These are phyloP conservation scores for Chloroclysta siterata DNA, from an alignment of 2,888 invertebrate species.

Conservation along the genomic window DNA sequence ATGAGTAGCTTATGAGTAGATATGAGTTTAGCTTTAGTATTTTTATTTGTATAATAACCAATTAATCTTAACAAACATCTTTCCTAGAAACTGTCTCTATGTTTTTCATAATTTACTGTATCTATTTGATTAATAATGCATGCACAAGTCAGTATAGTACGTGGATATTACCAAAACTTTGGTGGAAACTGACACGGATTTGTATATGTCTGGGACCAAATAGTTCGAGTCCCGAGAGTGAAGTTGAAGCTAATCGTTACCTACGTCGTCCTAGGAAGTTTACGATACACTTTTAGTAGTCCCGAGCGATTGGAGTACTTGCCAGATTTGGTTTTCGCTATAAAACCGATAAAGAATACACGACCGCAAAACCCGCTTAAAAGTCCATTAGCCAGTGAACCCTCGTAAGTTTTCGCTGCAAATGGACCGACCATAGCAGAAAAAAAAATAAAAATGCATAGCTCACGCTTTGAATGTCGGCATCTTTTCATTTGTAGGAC, in stretches of 20 bases:
- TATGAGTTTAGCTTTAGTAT: background rate
- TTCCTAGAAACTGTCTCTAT: background rate
- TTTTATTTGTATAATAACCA: background rate
- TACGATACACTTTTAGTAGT: conserved; percentile 47
- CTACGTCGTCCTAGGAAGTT: conserved; percentile 47
- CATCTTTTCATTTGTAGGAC: conserved; percentile 77
- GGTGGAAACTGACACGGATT: background rate
- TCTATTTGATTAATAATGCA: background rate
- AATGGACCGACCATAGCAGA: conserved; percentile 53
- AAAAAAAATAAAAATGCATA: conserved; percentile 75
- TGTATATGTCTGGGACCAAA: conserved; percentile 38
- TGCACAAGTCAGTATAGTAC: background rate
- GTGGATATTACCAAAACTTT: background rate
- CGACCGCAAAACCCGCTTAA: conserved; percentile 52
- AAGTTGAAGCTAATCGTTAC: conserved; percentile 63
- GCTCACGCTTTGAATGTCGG: conserved; percentile 66
- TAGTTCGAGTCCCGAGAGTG: conserved; percentile 54
- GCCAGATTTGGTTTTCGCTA: conserved; percentile 30
- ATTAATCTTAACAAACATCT: background rate
- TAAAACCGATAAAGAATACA: conserved; percentile 40
- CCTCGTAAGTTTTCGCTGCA: conserved; percentile 51
- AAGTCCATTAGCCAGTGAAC: conserved; percentile 61
- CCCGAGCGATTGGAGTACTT: conserved; percentile 57
- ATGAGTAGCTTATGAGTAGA: background rate
- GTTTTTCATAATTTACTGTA: background rate